A percentile compares a stretch with the other conserved stretches of the same genome.
Evolutionary conservation across 2,113 vertebrate species (phyloP).

Genomic region (Ictalurus furcatus): DNA sequence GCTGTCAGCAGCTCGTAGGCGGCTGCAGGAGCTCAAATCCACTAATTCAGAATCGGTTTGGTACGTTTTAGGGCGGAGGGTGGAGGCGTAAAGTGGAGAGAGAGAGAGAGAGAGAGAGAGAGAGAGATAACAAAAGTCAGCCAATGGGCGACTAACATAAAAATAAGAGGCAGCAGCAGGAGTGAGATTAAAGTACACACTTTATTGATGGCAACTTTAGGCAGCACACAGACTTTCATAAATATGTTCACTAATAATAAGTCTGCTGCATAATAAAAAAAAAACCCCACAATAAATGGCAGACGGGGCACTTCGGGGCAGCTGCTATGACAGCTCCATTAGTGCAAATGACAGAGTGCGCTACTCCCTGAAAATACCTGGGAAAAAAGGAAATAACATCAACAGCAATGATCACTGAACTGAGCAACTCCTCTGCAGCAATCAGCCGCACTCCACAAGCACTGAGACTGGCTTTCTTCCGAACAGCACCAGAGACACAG

Average conservation of each 20-base stretch:
- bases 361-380: conserved; percentile 61
- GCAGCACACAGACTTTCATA: conserved; percentile 38
- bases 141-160: background rate
- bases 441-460: conserved; percentile 5
- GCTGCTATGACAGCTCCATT: conserved; percentile 69
- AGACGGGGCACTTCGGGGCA: conserved; percentile 42
- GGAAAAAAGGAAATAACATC: conserved; percentile 49
- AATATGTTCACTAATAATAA: conserved; percentile 22
- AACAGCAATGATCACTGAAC: conserved; percentile 45
- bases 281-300: conserved; percentile 36
- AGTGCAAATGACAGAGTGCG: conserved; percentile 68
- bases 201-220: conserved; percentile 52
- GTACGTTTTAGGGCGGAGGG: background rate
- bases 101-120: background rate
- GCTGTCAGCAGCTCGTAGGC: conserved; percentile 20
- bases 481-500: background rate
- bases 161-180: conserved; percentile 13
- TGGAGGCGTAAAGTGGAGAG: background rate
- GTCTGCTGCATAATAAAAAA: background rate
- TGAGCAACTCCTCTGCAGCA: conserved; percentile 1
- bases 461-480: background rate
- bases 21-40: background rate
- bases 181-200: conserved; percentile 54
- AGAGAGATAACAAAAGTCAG: background rate
- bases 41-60: background rate